A percentile compares a stretch with the other conserved stretches of the same genome.
These are phyloP conservation scores for Bombyx mandarina DNA, from an alignment of 1,140 invertebrate species.

Conservation along the genomic window DNA sequence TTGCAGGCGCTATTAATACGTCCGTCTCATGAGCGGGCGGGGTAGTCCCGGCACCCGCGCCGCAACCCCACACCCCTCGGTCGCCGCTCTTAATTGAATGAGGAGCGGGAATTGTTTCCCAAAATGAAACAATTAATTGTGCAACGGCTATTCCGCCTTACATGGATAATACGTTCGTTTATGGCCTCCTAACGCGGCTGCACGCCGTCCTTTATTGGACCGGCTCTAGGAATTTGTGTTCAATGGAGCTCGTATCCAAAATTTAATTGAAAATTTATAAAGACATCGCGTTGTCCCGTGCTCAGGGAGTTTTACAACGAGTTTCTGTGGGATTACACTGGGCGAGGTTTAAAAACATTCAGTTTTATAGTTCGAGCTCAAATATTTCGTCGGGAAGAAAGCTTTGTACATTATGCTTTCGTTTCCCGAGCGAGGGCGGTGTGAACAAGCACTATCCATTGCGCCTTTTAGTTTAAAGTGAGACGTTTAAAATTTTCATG, in stretches of 20 bases:
- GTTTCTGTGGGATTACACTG: conserved; percentile 30
- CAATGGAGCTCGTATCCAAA: conserved; percentile 66
- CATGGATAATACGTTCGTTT: conserved; percentile 71
- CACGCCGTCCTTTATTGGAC: conserved; percentile 68
- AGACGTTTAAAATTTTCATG: conserved; percentile 66
- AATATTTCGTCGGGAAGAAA: conserved; percentile 19
- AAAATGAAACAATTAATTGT: conserved; percentile 72
- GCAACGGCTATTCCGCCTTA: conserved; percentile 71
- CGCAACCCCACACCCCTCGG: conserved; percentile 36
- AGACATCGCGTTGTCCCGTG: conserved; percentile 50
- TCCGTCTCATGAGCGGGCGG: conserved; percentile 63
- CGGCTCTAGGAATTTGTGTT: conserved; percentile 69
- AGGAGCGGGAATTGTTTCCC: conserved; percentile 71
- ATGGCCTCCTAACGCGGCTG: conserved; percentile 69
- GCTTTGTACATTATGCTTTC: conserved; percentile 21
- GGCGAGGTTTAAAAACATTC: conserved; percentile 33
- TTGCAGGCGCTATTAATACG: conserved; percentile 70
- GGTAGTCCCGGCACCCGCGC: conserved; percentile 18
- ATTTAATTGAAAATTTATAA: conserved; percentile 69
- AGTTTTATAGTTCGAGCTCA: conserved; percentile 29
- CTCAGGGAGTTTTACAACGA: conserved; percentile 49
- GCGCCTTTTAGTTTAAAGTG: conserved; percentile 48
- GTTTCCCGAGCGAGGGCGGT: conserved; percentile 18
- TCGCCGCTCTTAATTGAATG: conserved; percentile 70
- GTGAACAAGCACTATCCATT: conserved; percentile 4